Evolutionary conservation across 2,888 invertebrate genomes (phyloP), one percentile per base, ranked within the genome.

Genomic region (Meliscaeva auricollis): DNA sequence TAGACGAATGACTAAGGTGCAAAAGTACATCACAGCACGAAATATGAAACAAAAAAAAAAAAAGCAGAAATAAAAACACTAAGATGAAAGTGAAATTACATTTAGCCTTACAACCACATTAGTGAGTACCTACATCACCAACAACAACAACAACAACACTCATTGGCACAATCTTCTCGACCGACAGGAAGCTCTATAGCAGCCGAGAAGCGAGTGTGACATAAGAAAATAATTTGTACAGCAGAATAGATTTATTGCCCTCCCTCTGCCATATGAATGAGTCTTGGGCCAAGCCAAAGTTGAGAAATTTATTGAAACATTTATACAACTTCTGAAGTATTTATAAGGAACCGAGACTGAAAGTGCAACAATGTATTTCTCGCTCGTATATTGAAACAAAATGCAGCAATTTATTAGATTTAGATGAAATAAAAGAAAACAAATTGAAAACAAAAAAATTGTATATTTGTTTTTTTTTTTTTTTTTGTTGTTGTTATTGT

Each of bases 161-260:
- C 20, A 66, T 64, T 64, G 46, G 44, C 44, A 46, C 26, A 26
- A 46, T 44, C 15, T 46, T 46, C 30, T n/a, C n/a, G n/a, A n/a
- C n/a, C n/a, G n/a, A n/a, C 26, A 11, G 30, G 46, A 46, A 38
- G 13, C 58, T 20, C 7, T n/a, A 3, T 0, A 32, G 17, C 20
- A 11, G 17, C 17, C n/a, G n/a, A 35, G n/a, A 64, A 26, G 46
- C 60, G 26, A 32, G 44, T 58, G 68, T 84, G 80, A 80, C 84
- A 84, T 84, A 75, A 75, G 80, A 84, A 80, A 84, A 84, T 84
- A 84, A 80, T 84, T 80, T 80, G 60, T 79, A 52, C 79, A 74
- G n/a, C 58, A 50, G 48, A 74, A 20, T 30, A 75, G 75, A 84
- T 79, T 78, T 79, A 84, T 84, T 35, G 52, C 41, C 38, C 26